Conservation (phyloP, 2,797 vertebrate genomes). For the Brachymystax lenok region DNA sequence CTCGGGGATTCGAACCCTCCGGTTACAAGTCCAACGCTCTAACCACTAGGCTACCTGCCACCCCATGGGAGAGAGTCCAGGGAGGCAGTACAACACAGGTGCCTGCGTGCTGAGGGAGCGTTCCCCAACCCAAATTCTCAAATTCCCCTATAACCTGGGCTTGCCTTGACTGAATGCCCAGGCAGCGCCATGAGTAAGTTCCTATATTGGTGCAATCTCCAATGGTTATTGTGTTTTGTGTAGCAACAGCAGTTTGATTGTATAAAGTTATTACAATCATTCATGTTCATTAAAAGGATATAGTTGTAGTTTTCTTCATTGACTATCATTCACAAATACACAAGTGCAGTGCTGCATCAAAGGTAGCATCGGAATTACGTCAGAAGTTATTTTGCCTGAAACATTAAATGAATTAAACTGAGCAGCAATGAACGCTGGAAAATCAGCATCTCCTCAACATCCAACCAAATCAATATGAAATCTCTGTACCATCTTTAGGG, state of each 20-base stretch:
- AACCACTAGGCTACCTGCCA: too few species aligned
- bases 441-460: background rate
- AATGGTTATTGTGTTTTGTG: background rate
- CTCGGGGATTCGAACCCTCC: too few species aligned
- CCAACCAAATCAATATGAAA: background rate
- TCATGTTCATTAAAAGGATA: too few species aligned
- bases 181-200: background rate
- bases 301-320: background rate
- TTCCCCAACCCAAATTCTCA: constrained; percentile 32
- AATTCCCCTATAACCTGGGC: background rate
- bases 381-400: background rate
- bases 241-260: background rate
- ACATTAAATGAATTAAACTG: background rate
- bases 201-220: background rate
- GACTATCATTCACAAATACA: background rate
- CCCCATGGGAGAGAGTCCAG: background rate
- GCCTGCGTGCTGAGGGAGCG: constrained; percentile 12
- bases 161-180: constrained; percentile 2
- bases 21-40: too few species aligned
- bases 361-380: background rate
- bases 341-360: background rate
- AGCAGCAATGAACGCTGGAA: background rate
- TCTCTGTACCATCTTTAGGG: background rate
- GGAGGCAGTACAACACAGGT: background rate
- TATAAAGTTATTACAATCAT: background rate